Base-by-base conservation (phyloP, 2,113 vertebrate genomes). In the Xyrauchen texanus region DNA sequence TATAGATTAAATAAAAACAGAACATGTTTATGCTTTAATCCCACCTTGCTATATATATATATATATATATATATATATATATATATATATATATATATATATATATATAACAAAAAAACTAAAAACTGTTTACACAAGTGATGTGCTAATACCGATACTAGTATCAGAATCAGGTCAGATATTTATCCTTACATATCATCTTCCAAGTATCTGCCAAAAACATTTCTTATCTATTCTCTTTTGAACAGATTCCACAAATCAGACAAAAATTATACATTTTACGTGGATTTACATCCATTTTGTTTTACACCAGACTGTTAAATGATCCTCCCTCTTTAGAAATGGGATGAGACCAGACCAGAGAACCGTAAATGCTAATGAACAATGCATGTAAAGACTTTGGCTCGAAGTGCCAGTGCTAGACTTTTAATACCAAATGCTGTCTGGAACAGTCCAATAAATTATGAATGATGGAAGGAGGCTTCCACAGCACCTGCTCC, bases 371-470 rank as follows among this genome's bases (percentile, higher is more conserved):
- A 79, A 78, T 34, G 55, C 68, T 79, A 79, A 79, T 51, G 60
- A 79, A 62, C 68, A 53, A 79, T 16, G 61, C 77, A 66, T 53
- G 68, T 64, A 65, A 76, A 76, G 62, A 65, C 62, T 53, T 65
- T 65, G 74, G 74, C 61, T 65, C 13, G 9, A 46, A 70, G 47
- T 68, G 66, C 16, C 55, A 15, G 58, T 64, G 57, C 4, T 5
- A 62, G 49, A 11, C 60, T 16, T 55, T 70, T 55, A 70, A 53
- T n/a, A 71, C 66, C 68, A 52, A 79, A 64, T 70, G 10, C 76
- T 45, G 68, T 64, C 60, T 64, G 58, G 53, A 79, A 79, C 68
- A 53, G 58, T 79, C 77, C 77, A 78, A 53, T 79, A 71, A 79
- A 71, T 71, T 47, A 79, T 71, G 68, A 79, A 64, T 71, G 77